These are phyloP conservation scores for Drosophila borborema DNA, from an alignment of 2,888 invertebrate genomes.

Conservation along the genomic window DNA sequence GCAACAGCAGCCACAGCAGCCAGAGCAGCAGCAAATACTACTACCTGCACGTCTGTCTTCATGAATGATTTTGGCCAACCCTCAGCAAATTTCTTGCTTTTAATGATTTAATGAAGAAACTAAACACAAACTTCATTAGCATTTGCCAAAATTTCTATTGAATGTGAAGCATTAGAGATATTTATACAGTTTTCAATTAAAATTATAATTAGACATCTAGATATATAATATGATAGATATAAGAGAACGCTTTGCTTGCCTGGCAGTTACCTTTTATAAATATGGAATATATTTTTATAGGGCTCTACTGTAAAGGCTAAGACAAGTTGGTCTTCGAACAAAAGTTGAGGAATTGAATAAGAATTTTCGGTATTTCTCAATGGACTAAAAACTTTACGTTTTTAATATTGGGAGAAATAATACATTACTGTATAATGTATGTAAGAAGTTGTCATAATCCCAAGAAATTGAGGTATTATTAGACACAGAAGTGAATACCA, in stretches of 20 bases:
- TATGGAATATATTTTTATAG: too few species aligned
- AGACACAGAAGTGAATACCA: too few species aligned
- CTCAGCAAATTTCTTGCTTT: constrained; percentile 22
- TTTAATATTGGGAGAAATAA: too few species aligned
- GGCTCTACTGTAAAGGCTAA: background rate
- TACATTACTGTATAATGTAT: too few species aligned
- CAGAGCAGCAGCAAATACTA: constrained; percentile 8
- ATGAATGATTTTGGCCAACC: constrained; percentile 20
- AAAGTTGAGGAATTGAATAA: background rate
- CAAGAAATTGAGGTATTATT: too few species aligned
- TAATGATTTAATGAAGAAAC: constrained; percentile 65
- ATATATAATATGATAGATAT: background rate
- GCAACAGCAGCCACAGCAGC: constrained; percentile 48
- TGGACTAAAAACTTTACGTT: background rate
- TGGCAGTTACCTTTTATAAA: background rate
- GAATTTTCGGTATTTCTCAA: background rate
- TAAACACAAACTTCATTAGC: constrained; percentile 50
- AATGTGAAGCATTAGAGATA: background rate
- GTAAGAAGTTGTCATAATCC: too few species aligned
- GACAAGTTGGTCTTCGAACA: background rate
- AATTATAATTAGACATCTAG: background rate
- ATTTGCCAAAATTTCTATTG: background rate
- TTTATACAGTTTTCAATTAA: background rate
- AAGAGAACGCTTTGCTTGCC: background rate
- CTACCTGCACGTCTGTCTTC: constrained; percentile 32